Evolutionary conservation across 2,888 invertebrate genomes (phyloP), one percentile per base, ranked within the genome.

Genomic region (Quadroppia sp.): DNA sequence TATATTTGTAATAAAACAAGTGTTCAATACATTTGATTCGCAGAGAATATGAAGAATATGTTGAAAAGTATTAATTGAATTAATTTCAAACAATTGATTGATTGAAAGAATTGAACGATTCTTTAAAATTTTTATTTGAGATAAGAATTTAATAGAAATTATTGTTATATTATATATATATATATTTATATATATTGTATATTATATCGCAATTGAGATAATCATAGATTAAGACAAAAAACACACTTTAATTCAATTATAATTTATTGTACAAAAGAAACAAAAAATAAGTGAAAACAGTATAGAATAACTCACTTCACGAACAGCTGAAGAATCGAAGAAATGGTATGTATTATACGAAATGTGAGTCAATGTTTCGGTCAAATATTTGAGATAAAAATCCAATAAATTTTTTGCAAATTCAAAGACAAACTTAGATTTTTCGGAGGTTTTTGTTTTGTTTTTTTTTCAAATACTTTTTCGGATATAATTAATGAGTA

Each of bases 231-330:
- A 36, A 64, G 61, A 64, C 61, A 64, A 56, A 64, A 64, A 32
- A 64, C 61, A 64, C 61, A 32, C 36, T 64, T 64, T 32, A 64
- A 32, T 64, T 9, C 17, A 36, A n/a, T 64, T 28, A 59, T 59
- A 64, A 64, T 64, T 56, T 64, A 64, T 64, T 20, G 61, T 64
- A 64, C 61, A 64, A 64, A 64, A 64, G 61, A 64, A 64, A n/a
- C 17, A 30, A 28, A 15, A 15, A 36, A 28, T 36, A 56, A 56
- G 25, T 56, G 56, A 23, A 56, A 23, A 56, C 56, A 56, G 28
- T 25, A 28, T 9, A 28, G 28, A 59, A 25, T 11, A 25, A 28
- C 23, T 9, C 13, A 30, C 28, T 30, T 6, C 15, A 59, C 23
- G 23, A 59, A 59, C 4, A 48, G 48, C n/a, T 48, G n/a, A 45